A percentile compares a stretch with the other conserved stretches of the same genome.
These are phyloP conservation scores for Cephus nigrinus DNA, from an alignment of 2,888 invertebrate species.

Conservation along the genomic window DNA sequence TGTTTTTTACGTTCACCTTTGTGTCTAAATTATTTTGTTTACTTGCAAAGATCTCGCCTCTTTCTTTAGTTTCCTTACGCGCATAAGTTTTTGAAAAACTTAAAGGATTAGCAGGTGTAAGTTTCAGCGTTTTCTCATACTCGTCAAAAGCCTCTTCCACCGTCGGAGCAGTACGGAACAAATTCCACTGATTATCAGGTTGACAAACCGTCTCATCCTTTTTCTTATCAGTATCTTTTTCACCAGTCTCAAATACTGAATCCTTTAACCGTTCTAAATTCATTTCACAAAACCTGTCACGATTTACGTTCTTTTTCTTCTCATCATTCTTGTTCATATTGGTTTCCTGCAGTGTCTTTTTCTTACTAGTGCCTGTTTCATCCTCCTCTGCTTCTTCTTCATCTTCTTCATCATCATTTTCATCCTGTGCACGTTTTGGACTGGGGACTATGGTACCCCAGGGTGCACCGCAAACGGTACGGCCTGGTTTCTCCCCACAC, in stretches of 20 bases:
- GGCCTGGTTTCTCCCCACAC: slow-evolving; percentile 42
- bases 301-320: neutral
- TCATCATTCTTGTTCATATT: neutral
- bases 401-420: slow-evolving; percentile 32
- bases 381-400: slow-evolving; percentile 23
- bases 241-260: slow-evolving; percentile 16
- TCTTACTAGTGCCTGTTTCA: slow-evolving; percentile 20
- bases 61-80: neutral
- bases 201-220: slow-evolving; percentile 13
- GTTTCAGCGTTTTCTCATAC: slow-evolving; percentile 33
- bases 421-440: slow-evolving; percentile 29
- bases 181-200: slow-evolving; percentile 35
- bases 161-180: slow-evolving; percentile 33
- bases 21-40: neutral
- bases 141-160: slow-evolving; percentile 27
- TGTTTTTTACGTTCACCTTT: neutral
- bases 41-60: neutral
- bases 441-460: slow-evolving; percentile 35
- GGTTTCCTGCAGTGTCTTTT: slow-evolving; percentile 14
- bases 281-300: slow-evolving; percentile 1
- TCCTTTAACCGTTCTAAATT: slow-evolving; percentile 7
- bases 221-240: slow-evolving; percentile 7
- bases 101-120: slow-evolving; percentile 19
- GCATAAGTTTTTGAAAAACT: neutral
- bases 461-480: slow-evolving; percentile 41